Percentiles rank a stretch among this genome's conserved stretches.
Evolutionary conservation across 2,797 vertebrate species (phyloP).

Genomic region (Girardinus metallicus): DNA sequence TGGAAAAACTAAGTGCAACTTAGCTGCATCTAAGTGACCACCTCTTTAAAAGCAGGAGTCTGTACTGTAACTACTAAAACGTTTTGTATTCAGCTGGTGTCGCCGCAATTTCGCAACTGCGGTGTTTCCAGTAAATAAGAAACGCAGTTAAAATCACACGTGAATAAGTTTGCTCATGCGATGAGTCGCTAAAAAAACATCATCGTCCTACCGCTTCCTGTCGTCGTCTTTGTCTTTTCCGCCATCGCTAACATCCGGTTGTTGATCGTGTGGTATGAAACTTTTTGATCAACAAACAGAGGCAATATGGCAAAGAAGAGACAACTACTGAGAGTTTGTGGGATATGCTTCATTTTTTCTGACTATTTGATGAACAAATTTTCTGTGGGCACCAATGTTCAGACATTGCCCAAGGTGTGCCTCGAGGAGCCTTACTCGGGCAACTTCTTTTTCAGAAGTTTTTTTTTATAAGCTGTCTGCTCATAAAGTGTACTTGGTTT

Average conservation of each 20-base stretch:
- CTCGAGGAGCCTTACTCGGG: background rate
- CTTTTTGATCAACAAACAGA: background rate
- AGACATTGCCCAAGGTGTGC: background rate
- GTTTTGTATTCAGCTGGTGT: no score
- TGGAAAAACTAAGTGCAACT: background rate
- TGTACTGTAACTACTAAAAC: no score
- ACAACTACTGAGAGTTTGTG: background rate
- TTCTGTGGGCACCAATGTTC: background rate
- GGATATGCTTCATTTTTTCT: background rate
- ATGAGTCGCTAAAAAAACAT: no score
- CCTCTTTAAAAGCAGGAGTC: background rate
- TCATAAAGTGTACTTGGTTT: background rate
- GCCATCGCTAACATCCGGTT: no score
- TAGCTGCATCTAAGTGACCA: background rate
- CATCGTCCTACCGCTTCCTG: no score
- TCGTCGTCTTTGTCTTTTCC: no score
- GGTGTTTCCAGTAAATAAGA: no score
- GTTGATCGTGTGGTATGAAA: no score
- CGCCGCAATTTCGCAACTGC: no score
- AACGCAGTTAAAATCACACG: no score
- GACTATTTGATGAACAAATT: background rate
- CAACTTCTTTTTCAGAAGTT: background rate
- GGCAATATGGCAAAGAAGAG: background rate
- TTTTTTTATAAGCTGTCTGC: background rate
- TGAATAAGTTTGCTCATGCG: no score